phyloP scores from a whole-genome alignment of 2,888 invertebrate species.

The Parnassius apollo region DNA sequence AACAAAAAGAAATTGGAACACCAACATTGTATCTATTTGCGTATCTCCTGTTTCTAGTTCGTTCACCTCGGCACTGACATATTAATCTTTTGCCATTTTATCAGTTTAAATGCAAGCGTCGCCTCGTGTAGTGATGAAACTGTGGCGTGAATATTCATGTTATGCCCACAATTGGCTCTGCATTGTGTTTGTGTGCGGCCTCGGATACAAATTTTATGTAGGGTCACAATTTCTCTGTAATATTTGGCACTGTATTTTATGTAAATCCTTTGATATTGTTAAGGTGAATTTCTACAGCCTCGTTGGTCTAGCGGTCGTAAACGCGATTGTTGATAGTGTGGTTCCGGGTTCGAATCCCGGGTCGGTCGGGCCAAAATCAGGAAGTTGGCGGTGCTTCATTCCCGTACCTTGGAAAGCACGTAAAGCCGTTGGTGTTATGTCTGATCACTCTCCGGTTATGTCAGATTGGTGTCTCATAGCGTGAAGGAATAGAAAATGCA shows the following conservation, averaged over 20 bases:
- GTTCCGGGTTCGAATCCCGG: no score
- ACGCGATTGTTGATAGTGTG: no score
- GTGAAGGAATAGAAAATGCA: no score
- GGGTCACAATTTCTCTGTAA: background rate
- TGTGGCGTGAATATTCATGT: slow-evolving; percentile 3
- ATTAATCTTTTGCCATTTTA: slow-evolving; percentile 7
- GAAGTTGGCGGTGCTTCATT: no score
- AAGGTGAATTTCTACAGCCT: no score
- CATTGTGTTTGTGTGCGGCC: background rate
- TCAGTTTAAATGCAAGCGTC: background rate
- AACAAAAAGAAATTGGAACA: slow-evolving; percentile 10
- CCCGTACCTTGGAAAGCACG: no score
- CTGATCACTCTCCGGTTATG: no score
- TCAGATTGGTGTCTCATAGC: no score
- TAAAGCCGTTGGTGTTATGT: no score
- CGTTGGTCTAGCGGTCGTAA: no score
- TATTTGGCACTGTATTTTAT: background rate
- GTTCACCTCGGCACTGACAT: slow-evolving; percentile 15
- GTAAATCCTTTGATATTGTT: no score
- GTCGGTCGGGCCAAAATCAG: no score
- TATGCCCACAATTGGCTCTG: background rate
- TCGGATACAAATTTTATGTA: background rate
- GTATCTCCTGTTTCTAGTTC: slow-evolving; percentile 10
- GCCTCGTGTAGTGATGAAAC: slow-evolving; percentile 3
- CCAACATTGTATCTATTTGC: slow-evolving; percentile 18